These are phyloP conservation scores for Diloba caeruleocephala DNA, from an alignment of 2,888 invertebrate genomes.

Conservation along the genomic window DNA sequence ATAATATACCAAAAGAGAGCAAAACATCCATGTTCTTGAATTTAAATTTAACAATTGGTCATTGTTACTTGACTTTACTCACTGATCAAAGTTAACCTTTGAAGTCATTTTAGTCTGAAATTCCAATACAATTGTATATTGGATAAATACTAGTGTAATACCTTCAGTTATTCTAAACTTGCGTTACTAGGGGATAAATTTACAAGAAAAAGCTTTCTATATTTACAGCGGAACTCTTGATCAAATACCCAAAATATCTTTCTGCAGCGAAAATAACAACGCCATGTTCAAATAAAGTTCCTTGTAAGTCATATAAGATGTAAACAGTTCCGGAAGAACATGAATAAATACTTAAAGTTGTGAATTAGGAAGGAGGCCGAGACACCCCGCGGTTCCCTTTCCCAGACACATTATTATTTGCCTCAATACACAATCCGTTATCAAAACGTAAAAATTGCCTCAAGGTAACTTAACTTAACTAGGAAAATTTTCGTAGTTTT, in stretches of 20 bases:
- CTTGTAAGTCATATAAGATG: slow-evolving; percentile 40
- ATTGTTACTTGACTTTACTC: too few relatives aligned
- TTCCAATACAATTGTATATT: too few relatives aligned
- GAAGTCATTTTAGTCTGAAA: too few relatives aligned
- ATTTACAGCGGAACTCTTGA: too few relatives aligned
- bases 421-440: slow-evolving; percentile 64
- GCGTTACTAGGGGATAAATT: too few relatives aligned
- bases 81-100: too few relatives aligned
- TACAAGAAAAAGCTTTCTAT: too few relatives aligned
- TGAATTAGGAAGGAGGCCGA: slow-evolving; percentile 55
- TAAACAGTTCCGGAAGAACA: slow-evolving; percentile 51
- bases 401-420: slow-evolving; percentile 70
- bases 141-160: too few relatives aligned
- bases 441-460: slow-evolving; percentile 62
- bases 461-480: slow-evolving; percentile 53
- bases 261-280: not conserved
- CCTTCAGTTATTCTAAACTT: too few relatives aligned
- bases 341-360: slow-evolving; percentile 57
- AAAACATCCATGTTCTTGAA: too few relatives aligned
- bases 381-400: slow-evolving; percentile 48
- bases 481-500: slow-evolving; percentile 56
- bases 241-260: slow-evolving; percentile 1
- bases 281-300: slow-evolving; percentile 25
- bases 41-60: too few relatives aligned
- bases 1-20: too few relatives aligned